Percentiles rank a stretch among this genome's conserved stretches.
These are phyloP conservation scores for Vulpes ferrilata DNA, from an alignment of 2,113 vertebrate genomes.

Conservation along the genomic window DNA sequence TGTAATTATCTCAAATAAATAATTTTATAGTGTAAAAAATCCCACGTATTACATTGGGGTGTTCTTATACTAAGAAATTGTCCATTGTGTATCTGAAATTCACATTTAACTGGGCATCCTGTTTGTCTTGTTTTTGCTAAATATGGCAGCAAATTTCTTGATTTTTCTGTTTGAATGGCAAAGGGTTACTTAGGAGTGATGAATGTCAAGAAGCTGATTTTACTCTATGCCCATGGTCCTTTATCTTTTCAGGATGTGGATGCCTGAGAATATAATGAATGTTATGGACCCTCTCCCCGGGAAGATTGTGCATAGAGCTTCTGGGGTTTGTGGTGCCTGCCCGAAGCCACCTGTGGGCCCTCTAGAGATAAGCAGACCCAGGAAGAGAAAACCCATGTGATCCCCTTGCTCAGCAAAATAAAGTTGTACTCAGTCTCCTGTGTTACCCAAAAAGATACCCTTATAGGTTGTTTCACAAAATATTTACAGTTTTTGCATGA, in stretches of 20 bases:
- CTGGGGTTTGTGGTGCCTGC: background rate
- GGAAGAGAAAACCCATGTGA: background rate
- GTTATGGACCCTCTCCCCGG: background rate
- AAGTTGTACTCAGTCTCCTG: background rate
- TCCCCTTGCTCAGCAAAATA: background rate
- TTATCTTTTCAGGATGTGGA: background rate
- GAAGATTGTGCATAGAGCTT: background rate
- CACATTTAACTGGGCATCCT: background rate
- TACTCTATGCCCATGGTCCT: background rate
- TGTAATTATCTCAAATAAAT: background rate
- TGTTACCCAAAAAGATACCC: background rate
- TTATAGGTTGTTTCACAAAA: constrained; percentile 31
- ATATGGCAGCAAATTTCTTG: background rate
- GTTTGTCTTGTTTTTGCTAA: background rate
- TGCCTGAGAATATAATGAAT: background rate
- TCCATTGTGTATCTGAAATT: background rate
- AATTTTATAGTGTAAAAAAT: constrained; percentile 16
- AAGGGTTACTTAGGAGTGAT: background rate
- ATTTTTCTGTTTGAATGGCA: background rate
- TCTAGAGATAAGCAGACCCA: too few relatives aligned
- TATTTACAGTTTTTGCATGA: background rate
- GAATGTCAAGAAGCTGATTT: background rate
- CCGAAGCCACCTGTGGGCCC: background rate
- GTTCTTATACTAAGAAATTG: background rate
- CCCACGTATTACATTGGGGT: background rate